These are phyloP conservation scores for Molossus alvarezi DNA, from an alignment of 2,797 vertebrate genomes.

Conservation along the genomic window DNA sequence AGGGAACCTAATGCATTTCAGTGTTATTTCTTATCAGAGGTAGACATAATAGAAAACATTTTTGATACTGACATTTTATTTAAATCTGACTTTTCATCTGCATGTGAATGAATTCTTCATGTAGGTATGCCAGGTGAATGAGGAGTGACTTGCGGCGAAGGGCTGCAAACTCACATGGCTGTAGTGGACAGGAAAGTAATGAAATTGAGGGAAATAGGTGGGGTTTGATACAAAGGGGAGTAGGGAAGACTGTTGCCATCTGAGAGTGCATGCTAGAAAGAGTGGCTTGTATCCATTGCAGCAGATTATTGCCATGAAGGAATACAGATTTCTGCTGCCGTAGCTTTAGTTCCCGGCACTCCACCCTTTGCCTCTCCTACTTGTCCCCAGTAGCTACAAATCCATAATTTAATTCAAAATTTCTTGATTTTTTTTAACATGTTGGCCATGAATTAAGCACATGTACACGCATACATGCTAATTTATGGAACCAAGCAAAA, in stretches of 20 bases:
- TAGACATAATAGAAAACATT: conserved; percentile 13
- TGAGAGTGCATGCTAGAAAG: background rate
- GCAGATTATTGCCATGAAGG: background rate
- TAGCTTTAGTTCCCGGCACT: background rate
- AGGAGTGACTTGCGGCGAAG: background rate
- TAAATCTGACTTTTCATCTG: conserved; percentile 40
- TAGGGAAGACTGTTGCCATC: background rate
- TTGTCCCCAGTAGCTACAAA: background rate
- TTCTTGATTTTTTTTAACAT: conserved; percentile 56
- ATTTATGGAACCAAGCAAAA: conserved; percentile 61
- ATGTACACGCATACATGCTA: background rate
- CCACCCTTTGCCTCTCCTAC: background rate
- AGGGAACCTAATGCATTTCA: background rate
- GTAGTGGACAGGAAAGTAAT: background rate
- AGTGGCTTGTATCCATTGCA: background rate
- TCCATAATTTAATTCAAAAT: conserved; percentile 47
- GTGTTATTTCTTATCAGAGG: conserved; percentile 19
- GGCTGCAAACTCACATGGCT: background rate
- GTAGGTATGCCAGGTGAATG: background rate
- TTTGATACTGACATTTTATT: conserved; percentile 61
- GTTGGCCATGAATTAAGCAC: conserved; percentile 62
- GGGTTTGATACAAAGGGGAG: background rate
- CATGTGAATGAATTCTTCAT: conserved; percentile 52
- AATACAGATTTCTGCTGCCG: background rate
- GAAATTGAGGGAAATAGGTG: background rate